These are phyloP conservation scores for Synanthedon myopaeformis DNA, from an alignment of 2,888 invertebrate genomes.

Conservation along the genomic window DNA sequence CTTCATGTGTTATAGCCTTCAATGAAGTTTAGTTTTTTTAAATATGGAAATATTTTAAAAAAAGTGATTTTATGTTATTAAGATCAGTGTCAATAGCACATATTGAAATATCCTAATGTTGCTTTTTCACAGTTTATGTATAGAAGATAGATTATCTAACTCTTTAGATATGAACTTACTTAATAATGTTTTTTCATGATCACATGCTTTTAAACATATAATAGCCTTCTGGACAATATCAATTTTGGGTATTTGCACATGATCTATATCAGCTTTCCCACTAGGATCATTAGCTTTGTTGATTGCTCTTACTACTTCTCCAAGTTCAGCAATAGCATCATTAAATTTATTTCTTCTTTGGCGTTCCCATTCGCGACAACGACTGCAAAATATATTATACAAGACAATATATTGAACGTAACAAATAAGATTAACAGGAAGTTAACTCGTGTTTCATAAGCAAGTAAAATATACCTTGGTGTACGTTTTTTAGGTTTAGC, in stretches of 20 bases:
- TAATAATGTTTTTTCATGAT: slow-evolving; percentile 45
- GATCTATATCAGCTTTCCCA: slow-evolving; percentile 28
- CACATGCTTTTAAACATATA: slow-evolving; percentile 37
- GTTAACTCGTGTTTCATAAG: no score
- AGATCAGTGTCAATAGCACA: no score
- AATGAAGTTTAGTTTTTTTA: no score
- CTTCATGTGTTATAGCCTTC: no score
- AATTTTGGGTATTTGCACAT: slow-evolving; percentile 52
- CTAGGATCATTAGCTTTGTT: slow-evolving; percentile 26
- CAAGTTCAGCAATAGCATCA: slow-evolving; percentile 49
- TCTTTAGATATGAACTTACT: slow-evolving; percentile 31
- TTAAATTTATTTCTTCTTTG: slow-evolving; percentile 76
- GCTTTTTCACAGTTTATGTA: no score
- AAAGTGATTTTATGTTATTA: no score
- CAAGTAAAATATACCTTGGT: slow-evolving; percentile 27
- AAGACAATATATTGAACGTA: no score
- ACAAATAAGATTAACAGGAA: no score
- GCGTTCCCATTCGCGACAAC: slow-evolving; percentile 78
- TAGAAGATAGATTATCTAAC: no score
- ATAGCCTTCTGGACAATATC: slow-evolving; percentile 59
- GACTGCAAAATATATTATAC: slow-evolving; percentile 39
- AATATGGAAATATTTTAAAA: no score
- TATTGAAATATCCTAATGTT: no score
- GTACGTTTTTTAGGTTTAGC: slow-evolving; percentile 28
- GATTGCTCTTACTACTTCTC: slow-evolving; percentile 43